Base-by-base conservation (phyloP, 2,888 invertebrate species). In the Icerya purchasi region DNA sequence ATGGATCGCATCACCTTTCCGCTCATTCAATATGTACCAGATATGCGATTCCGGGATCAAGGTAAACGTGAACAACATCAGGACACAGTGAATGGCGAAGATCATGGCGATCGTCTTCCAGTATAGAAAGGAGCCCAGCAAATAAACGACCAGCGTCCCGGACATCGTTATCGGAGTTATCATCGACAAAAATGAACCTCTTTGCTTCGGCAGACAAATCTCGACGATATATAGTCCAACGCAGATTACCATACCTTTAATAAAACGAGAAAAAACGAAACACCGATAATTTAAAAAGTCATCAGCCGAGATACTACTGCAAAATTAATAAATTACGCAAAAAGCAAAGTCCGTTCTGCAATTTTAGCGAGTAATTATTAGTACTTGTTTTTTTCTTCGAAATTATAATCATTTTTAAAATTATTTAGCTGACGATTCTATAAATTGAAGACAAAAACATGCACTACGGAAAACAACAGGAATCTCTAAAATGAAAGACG, bases 121-220 rank as follows among this genome's bases (percentile, higher is more conserved):
- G 60, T 78, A 76, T 5, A 81, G 70, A 66, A 81, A 74, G 8
- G 81, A 80, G 22, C 84, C 84, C 8, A 82, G 67, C 0, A 77
- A 76, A 70, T 83, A 84, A 2, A 82, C 79, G 56, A 82, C 71
- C 62, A 84, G 76, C 61, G 84, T 83, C 1, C 84, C 84, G 1
- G 82, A 76, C 0, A 83, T 83, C 21, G 82, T 83, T 62, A 81
- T 72, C 0, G 82, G 78, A 0, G 84, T 83, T 1, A 83, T 83
- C 21, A 82, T 68, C 0, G 82, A 80, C 63, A 82, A 81, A 10
- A 84, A 73, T 57, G 81, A 78, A 1, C 83, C 82, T 60, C 83
- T 73, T 64, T 80, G 79, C 64, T 78, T 76, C 1, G 83, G 79
- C 0, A 80, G 78, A 2, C 82, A 80, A 53, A 82, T 78, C 73